Evolutionary conservation across 2,113 vertebrate species (phyloP), one percentile per base, ranked within the genome.

Genomic region (Myotis yumanensis): DNA sequence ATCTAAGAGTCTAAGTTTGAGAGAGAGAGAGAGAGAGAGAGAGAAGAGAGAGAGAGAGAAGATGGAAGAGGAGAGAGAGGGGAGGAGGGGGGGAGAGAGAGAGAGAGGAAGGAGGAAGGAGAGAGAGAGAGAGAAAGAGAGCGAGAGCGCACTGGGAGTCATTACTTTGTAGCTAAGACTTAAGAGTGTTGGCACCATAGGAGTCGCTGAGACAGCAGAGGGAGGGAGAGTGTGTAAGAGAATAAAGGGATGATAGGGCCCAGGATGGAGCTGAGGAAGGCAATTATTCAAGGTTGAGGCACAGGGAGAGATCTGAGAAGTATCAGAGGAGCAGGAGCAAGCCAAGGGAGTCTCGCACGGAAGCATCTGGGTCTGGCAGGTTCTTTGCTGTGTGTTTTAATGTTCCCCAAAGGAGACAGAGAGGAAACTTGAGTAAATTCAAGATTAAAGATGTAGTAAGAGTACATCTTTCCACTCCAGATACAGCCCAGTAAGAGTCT

Each of bases 331-430:
- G 7, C 59, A 40, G 28, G 54, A 71, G 23, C 23, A 80, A 57
- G 15, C 7, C 32, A 75, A 8, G 18, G 46, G 25, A 30, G 8
- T 2, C 11, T 25, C 59, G 0, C 10, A 5, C 5, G 0, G 23
- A 32, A 12, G 16, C n/a, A 4, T 11, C 12, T 9, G n/a, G n/a
- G 17, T 10, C 37, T 4, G 23, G 35, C 40, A 51, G 18, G 4
- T 48, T 68, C 46, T 43, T 22, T 57, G 18, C 23, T n/a, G 11
- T 11, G 28, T 81, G 22, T n/a, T 28, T 25, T 54, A 73, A 54
- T 40, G 20, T 64, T 35, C 35, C 30, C 16, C 46, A 40, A 7
- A 87, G 46, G 35, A 37, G 48, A 51, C 15, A 15, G 54, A 32
- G 30, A 51, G 4, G 71, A 25, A 79, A 30, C 71, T 28, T 25